Base-by-base conservation (phyloP, 2,797 vertebrate species). In the Sarcophilus harrisii region DNA sequence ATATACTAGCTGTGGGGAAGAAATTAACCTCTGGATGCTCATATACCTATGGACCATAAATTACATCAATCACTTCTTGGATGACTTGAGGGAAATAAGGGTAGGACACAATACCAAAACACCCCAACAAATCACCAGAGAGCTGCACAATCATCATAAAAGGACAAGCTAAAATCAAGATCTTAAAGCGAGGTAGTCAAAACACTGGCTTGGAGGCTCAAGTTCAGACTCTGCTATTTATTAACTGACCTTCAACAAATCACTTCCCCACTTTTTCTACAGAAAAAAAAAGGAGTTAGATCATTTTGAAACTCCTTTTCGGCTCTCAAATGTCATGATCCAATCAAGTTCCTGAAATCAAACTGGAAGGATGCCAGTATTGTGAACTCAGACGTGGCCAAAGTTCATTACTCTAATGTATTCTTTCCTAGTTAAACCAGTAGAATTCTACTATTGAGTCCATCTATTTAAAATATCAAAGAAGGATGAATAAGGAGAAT, bases 401-500 rank as follows among this genome's bases (percentile, higher is more conserved):
- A 58, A 49, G 52, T 81, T 90, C 45, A 58, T 54, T 90, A 92
- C 58, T 95, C 57, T 95, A 45, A 94, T 92, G 30, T 32, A 94
- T 32, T 52, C 93, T 90, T 93, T 91, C 52, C 81, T 96, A 29
- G 91, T 58, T 60, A 96, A 96, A 93, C 38, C 27, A 59, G 52
- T 92, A 21, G 30, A 58, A 62, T 90, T 92, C 90, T 96, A 59
- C 57, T 73, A 87, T 52, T 95, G 95, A 97, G 92, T 97, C 95
- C 91, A 92, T 59, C 29, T 27, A 8, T 57, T 30, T 54, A 58
- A 95, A 95, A 60, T 62, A 28, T 30, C 28, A 59, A 11, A 1
- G 9, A 12, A 90, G 87, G 45, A 45, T 24, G 28, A 29, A 57
- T 81, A 66, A 57, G 30, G 66, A 32, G 27, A 4, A n/a, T 5